phyloP scores from a whole-genome alignment of 2,888 invertebrate species.

The Prionchulus punctatus region DNA sequence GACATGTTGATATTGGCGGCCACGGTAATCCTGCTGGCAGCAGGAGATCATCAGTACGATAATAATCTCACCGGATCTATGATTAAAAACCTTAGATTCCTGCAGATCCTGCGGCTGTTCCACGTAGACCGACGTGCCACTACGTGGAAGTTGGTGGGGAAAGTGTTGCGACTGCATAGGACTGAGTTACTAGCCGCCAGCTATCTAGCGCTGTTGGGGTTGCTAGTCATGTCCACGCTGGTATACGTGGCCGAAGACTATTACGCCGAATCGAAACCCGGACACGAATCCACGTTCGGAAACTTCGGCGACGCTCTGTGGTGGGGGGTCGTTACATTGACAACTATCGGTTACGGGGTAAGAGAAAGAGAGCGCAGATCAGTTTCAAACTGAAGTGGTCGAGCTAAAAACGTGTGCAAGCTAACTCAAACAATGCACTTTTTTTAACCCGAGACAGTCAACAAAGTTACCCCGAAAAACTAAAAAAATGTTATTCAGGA shows the following conservation, averaged over 20 bases:
- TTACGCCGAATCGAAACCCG: background rate
- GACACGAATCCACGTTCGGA: slow-evolving; percentile 12
- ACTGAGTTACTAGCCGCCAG: slow-evolving; percentile 20
- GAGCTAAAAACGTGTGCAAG: too few relatives aligned
- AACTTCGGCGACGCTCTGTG: slow-evolving; percentile 22
- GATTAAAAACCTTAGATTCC: slow-evolving; percentile 15
- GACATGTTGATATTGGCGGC: slow-evolving; percentile 21
- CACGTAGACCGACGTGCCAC: slow-evolving; percentile 25
- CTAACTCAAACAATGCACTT: too few relatives aligned
- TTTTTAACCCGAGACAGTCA: background rate
- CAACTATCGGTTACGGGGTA: slow-evolving; percentile 17
- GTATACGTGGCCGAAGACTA: slow-evolving; percentile 19
- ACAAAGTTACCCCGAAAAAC: background rate
- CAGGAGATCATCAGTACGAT: slow-evolving; percentile 14
- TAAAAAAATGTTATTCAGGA: slow-evolving; percentile 1
- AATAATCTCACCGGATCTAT: slow-evolving; percentile 6
- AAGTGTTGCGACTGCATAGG: slow-evolving; percentile 20
- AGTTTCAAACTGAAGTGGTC: too few relatives aligned
- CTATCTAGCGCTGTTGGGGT: slow-evolving; percentile 20
- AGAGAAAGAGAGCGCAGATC: too few relatives aligned
- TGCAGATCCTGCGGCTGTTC: slow-evolving; percentile 22
- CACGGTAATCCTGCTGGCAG: slow-evolving; percentile 18
- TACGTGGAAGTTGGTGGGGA: slow-evolving; percentile 20
- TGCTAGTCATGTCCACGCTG: slow-evolving; percentile 16
- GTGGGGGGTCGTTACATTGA: slow-evolving; percentile 21